Percentiles rank a stretch among this genome's conserved stretches.
Conservation (phyloP, 1,140 invertebrate species). For the Aphelinus certus region DNA sequence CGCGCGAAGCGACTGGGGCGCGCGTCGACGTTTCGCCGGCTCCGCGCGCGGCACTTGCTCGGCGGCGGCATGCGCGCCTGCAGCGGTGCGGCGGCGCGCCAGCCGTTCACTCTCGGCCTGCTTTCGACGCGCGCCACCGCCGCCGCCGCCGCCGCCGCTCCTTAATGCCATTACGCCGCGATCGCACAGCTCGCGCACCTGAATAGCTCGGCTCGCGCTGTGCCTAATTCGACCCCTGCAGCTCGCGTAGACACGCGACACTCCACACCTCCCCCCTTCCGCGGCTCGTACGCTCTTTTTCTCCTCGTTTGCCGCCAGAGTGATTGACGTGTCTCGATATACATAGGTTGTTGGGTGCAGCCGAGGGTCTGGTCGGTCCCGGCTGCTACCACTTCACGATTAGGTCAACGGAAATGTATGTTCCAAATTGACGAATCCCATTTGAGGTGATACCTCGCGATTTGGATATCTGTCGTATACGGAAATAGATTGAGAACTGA, state of each 20-base stretch:
- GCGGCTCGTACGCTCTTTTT: too few relatives aligned
- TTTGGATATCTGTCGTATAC: too few relatives aligned
- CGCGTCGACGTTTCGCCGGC: slow-evolving; percentile 25
- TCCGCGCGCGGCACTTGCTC: slow-evolving; percentile 1
- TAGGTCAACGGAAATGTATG: too few relatives aligned
- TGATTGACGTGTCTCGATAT: too few relatives aligned
- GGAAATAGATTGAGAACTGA: too few relatives aligned
- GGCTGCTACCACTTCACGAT: too few relatives aligned
- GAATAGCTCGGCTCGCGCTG: background rate
- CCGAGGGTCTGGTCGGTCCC: too few relatives aligned
- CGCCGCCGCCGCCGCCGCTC: background rate
- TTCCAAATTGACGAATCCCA: too few relatives aligned
- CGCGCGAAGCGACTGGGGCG: slow-evolving; percentile 60
- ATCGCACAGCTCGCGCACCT: background rate
- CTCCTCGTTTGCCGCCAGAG: too few relatives aligned
- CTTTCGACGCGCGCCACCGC: slow-evolving; percentile 3
- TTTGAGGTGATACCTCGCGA: too few relatives aligned
- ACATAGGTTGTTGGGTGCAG: too few relatives aligned
- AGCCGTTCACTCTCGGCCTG: slow-evolving; percentile 23
- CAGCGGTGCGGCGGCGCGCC: slow-evolving; percentile 12
- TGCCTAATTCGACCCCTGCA: background rate
- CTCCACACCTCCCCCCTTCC: too few relatives aligned
- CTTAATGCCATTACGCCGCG: slow-evolving; percentile 14
- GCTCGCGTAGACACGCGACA: background rate
- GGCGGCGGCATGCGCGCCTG: slow-evolving; percentile 4